A percentile compares a stretch with the other conserved stretches of the same genome.
Conservation (phyloP, 2,113 vertebrate genomes). For the Sporophila hypoxantha region DNA sequence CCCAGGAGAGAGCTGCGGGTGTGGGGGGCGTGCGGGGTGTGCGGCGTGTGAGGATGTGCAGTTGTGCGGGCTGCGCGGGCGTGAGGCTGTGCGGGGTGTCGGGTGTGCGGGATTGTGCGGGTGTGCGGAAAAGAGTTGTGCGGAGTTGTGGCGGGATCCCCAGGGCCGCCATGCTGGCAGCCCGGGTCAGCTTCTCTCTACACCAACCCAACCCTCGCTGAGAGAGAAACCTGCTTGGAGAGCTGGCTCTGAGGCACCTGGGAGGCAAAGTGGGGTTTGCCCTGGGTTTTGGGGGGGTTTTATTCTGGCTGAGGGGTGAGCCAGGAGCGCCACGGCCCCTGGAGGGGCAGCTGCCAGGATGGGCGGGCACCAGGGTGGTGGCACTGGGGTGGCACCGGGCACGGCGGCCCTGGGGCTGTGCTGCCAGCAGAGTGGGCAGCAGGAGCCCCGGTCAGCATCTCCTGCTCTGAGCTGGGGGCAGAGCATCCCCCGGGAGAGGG, state of each 20-base stretch:
- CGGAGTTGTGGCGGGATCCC: too few relatives aligned
- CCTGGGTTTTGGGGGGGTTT: too few relatives aligned
- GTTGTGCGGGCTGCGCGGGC: too few relatives aligned
- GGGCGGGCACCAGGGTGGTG: not conserved
- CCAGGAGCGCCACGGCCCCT: fast-evolving
- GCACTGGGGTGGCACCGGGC: not conserved
- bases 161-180: too few relatives aligned
- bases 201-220: not conserved
- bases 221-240: not conserved
- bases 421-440: too few relatives aligned
- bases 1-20: too few relatives aligned
- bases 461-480: not conserved
- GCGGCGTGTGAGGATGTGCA: too few relatives aligned
- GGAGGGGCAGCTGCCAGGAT: fast-evolving
- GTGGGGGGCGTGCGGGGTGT: too few relatives aligned
- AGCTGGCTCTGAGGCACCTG: not conserved
- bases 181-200: not conserved
- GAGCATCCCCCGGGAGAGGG: not conserved
- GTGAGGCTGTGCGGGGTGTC: too few relatives aligned
- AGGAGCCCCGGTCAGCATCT: fast-evolving
- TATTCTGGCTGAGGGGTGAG: not conserved
- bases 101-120: too few relatives aligned
- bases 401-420: fast-evolving
- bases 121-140: too few relatives aligned
- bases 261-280: not conserved